Evolutionary conservation across 2,797 vertebrate genomes (phyloP), one percentile per base, ranked within the genome.

Genomic region (Nannoperca obscura): DNA sequence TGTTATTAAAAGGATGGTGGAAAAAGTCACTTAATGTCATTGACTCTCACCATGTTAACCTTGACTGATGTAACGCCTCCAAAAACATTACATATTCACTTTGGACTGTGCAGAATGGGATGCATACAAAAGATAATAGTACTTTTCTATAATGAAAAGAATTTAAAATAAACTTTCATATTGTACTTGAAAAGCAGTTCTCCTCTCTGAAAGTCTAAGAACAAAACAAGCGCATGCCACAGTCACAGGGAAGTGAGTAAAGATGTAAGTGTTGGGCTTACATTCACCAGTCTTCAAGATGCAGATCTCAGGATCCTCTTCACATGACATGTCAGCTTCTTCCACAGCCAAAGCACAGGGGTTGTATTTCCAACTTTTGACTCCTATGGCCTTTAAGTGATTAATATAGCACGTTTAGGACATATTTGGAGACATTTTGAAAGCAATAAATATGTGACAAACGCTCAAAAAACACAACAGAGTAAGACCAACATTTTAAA

Each of bases 231-330:
- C 24, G 1, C 1, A 20, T 57, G 11, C 6, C 14, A 47, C 50
- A 72, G 20, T 69, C 47, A 68, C 20, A 42, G 2, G 2, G 15
- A 57, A 40, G 3, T 47, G 5, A 47, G 20, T 57, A 32, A 57
- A 65, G 49, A 10, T 3, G 30, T 12, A 52, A 34, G 17, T 40
- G 53, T 38, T 71, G 7, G 17, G 50, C 91, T 91, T 77, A 92
- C 92, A 38, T 64, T 85, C 76, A 13, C 2, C n/a, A 38, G 87
- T 85, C 71, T 79, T 85, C 19, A 49, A 71, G 55, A 75, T 30
- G 71, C 36, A 74, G 15, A 84, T 60, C 27, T 85, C 70, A 0
- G 83, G 52, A 20, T 89, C 76, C 44, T 90, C 86, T 62, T 86
- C 73, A 82, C 61, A 27, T 38, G 53, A 2, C 66, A 84, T 52